Percentiles rank a stretch among this genome's conserved stretches.
These are phyloP conservation scores for Siniperca obscura DNA, from an alignment of 2,797 vertebrate genomes.

Conservation along the genomic window DNA sequence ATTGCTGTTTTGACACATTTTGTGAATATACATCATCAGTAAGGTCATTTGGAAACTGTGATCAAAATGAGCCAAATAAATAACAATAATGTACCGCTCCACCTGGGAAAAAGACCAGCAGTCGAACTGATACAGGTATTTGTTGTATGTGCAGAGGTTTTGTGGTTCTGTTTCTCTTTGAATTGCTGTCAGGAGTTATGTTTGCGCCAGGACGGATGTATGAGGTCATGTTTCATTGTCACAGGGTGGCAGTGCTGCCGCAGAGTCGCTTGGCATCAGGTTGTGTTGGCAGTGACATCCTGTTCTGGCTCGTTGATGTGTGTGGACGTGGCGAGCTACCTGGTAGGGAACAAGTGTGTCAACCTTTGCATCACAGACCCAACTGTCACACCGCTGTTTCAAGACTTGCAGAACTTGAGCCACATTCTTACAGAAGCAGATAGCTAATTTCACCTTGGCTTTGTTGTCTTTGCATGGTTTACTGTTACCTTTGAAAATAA, in stretches of 20 bases:
- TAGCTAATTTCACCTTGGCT: not conserved
- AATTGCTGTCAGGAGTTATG: not conserved
- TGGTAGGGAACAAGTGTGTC: not conserved
- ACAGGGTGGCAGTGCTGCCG: constrained; percentile 8
- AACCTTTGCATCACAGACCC: constrained; percentile 17
- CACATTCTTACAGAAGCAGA: not conserved
- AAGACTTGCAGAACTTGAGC: not conserved
- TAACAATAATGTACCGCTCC: not conserved
- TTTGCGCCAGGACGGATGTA: not conserved
- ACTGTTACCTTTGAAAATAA: not conserved
- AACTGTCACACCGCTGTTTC: constrained; percentile 13
- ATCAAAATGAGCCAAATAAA: not conserved
- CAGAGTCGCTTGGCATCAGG: not conserved
- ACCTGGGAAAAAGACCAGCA: not conserved
- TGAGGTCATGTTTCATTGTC: not conserved
- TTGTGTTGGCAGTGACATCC: not conserved
- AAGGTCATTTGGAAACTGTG: not conserved
- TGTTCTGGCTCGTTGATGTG: not conserved
- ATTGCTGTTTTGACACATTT: not conserved
- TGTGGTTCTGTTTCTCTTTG: not conserved
- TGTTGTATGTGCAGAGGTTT: not conserved
- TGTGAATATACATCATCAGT: not conserved
- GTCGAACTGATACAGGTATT: not conserved
- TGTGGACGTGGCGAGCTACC: not conserved
- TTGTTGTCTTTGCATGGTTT: constrained; percentile 3